Evolutionary conservation across 2,888 invertebrate genomes (phyloP), one percentile per base, ranked within the genome.

Genomic region (Aelia acuminata): DNA sequence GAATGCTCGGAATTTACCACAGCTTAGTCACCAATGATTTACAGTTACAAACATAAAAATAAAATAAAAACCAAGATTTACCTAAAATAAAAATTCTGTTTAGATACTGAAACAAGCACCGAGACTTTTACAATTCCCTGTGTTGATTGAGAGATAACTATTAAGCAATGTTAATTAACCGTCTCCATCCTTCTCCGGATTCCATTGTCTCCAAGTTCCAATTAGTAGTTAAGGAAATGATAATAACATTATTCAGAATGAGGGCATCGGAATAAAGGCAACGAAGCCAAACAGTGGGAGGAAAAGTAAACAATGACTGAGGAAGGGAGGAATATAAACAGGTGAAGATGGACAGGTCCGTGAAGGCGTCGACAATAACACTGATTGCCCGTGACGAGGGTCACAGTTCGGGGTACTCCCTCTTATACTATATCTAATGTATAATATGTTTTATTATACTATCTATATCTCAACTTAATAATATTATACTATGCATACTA

Each of bases 291-390:
- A 70, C 63, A 70, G 63, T 31, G 35, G 31, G 63, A 70, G 63
- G 63, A 70, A n/a, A 70, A 20, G 63, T 70, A 70, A 70, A 70
- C 35, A 70, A 70, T 70, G 63, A 70, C 35, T 35, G 8, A 35
- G 31, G 18, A 35, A 20, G 35, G 63, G 20, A 70, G 63, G 35
- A 70, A 70, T 70, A 35, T 70, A 70, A 70, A 70, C 63, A 70
- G 18, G 1, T 35, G 63, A 63, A 35, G 63, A 35, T 18, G 63
- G 63, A 70, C 63, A 70, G 63, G 35, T 18, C 63, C 63, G 20
- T 35, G 63, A 35, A 70, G 20, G 63, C 63, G 35, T 35, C 18
- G 63, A 70, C 63, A 70, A 70, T 70, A 31, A 70, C 63, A 22
- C 63, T 70, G 63, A 70, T 70, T 35, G 35, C 63, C 57, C 10